These are phyloP conservation scores for Drosophila nebulosa DNA, from an alignment of 1,140 invertebrate species.

Conservation along the genomic window DNA sequence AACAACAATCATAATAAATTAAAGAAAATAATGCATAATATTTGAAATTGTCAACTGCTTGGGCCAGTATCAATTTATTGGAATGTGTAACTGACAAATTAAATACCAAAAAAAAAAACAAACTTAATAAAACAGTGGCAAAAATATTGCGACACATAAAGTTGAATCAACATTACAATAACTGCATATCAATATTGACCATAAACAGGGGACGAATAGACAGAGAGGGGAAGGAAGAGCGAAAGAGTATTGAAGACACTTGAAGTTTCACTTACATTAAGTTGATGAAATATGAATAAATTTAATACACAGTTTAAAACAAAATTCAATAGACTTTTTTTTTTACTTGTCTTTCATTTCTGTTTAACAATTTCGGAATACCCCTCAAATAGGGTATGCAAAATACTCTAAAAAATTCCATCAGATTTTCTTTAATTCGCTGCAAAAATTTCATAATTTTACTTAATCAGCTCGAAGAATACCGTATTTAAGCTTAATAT, in stretches of 20 bases:
- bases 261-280: neutral
- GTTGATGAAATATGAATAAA: too few relatives aligned
- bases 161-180: slow-evolving; percentile 35
- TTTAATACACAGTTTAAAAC: too few relatives aligned
- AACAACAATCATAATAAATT: slow-evolving; percentile 36
- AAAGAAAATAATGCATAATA: slow-evolving; percentile 37
- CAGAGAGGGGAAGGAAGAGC: too few relatives aligned
- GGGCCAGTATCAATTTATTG: slow-evolving; percentile 33
- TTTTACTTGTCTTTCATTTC: too few relatives aligned
- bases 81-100: slow-evolving; percentile 8
- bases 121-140: slow-evolving; percentile 17
- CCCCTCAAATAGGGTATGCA: too few relatives aligned
- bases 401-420: too few relatives aligned
- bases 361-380: too few relatives aligned
- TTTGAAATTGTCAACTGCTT: slow-evolving; percentile 17
- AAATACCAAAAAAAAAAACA: neutral
- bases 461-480: neutral
- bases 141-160: slow-evolving; percentile 11
- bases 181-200: slow-evolving; percentile 65
- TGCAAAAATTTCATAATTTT: too few relatives aligned
- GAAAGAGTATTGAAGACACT: neutral
- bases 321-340: too few relatives aligned
- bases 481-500: slow-evolving; percentile 9
- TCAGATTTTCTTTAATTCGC: neutral
- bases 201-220: slow-evolving; percentile 28